phyloP scores from a whole-genome alignment of 2,888 invertebrate genomes.

The Baccha elongata region DNA sequence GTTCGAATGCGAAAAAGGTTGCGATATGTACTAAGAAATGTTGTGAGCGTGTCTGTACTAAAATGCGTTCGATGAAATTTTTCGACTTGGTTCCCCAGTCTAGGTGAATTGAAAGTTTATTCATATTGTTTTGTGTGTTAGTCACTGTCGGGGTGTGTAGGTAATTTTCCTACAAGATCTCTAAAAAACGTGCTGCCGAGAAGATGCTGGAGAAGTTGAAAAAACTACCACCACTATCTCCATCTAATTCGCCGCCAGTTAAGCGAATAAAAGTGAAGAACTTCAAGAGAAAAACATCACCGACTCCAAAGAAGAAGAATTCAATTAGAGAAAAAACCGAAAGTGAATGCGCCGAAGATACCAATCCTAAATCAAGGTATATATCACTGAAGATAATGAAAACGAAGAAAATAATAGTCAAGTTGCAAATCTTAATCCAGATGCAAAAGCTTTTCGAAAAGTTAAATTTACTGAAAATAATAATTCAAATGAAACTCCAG shows the following conservation, averaged over 20 bases:
- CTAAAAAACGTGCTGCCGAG: conserved; percentile 96
- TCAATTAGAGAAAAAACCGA: conserved; percentile 91
- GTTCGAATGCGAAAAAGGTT: too few relatives aligned
- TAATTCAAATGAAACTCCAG: conserved; percentile 79
- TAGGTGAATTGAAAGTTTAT: too few relatives aligned
- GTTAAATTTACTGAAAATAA: conserved; percentile 44
- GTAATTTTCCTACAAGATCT: too few relatives aligned
- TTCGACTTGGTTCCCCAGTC: too few relatives aligned
- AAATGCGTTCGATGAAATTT: too few relatives aligned
- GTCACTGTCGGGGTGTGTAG: too few relatives aligned
- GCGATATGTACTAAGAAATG: too few relatives aligned
- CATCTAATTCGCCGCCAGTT: conserved; percentile 78
- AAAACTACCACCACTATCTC: conserved; percentile 89
- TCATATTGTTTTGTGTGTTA: too few relatives aligned
- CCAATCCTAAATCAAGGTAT: conserved; percentile 96
- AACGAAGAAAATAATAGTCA: conserved; percentile 61
- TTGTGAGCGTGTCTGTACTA: too few relatives aligned
- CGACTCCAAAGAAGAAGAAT: conserved; percentile 89
- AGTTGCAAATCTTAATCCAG: conserved; percentile 45
- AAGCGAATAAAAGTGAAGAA: conserved; percentile 79
- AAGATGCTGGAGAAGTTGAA: conserved; percentile 95
- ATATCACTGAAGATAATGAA: conserved; percentile 82
- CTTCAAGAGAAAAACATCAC: conserved; percentile 70
- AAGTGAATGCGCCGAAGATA: conserved; percentile 85
- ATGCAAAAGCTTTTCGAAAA: conserved; percentile 37